Conservation (phyloP, 30 jellyfish, hydroid and myxozoan species). For the Turritopsis dohrnii region DNA sequence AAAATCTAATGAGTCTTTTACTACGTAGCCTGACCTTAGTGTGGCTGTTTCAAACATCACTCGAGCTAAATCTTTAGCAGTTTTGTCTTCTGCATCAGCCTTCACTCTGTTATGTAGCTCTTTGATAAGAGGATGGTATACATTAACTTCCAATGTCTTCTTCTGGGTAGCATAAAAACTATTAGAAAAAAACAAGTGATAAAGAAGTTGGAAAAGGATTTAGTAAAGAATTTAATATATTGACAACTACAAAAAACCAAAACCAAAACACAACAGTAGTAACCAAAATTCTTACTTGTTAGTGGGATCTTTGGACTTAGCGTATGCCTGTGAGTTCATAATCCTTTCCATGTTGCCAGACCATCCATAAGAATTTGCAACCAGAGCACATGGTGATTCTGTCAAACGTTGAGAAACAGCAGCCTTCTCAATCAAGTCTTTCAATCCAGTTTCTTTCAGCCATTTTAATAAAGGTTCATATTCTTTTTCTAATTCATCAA, state of each 20-base stretch:
- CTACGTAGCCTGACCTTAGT: conserved; percentile 78
- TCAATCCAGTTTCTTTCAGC: conserved; percentile 89
- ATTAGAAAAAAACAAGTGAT: background rate
- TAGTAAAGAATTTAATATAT: background rate
- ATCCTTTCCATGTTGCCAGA: conserved; percentile 99
- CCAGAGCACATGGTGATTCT: conserved; percentile 95
- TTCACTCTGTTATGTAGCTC: conserved; percentile 69
- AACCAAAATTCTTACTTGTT: conserved; percentile 57
- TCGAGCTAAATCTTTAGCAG: conserved; percentile 87
- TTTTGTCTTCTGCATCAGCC: conserved; percentile 61
- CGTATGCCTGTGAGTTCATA: conserved; percentile 99
- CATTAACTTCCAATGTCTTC: conserved; percentile 91
- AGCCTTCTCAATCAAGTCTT: conserved; percentile 88
- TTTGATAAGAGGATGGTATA: conserved; percentile 93
- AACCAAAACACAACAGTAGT: background rate
- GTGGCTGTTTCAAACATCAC: conserved; percentile 98
- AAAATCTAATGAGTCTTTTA: conserved; percentile 82
- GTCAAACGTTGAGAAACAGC: conserved; percentile 88
- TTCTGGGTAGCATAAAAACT: conserved; percentile 95
- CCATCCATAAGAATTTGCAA: conserved; percentile 98
- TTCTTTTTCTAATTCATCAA: conserved; percentile 90
- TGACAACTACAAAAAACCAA: background rate
- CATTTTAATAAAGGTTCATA: conserved; percentile 93
- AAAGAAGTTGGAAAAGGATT: background rate
- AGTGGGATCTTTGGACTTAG: conserved; percentile 96